Evolutionary conservation across 2,888 invertebrate species (phyloP).

Genomic region (Dexiosoma caninum): DNA sequence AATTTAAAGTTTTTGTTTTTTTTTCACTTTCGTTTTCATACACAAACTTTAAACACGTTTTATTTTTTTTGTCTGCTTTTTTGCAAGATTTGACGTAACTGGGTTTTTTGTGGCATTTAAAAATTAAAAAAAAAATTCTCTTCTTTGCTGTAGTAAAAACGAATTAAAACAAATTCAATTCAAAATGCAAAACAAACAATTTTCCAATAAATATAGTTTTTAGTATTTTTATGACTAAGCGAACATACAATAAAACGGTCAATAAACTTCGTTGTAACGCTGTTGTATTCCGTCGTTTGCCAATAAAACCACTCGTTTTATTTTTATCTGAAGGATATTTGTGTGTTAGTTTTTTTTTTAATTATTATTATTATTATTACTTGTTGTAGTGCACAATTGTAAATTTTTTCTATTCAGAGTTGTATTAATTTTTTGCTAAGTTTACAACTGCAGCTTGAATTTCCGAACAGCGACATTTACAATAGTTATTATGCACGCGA

Average conservation of each 20-base stretch:
- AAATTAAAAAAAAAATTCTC: neutral
- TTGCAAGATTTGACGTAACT: neutral
- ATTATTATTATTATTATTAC: neutral
- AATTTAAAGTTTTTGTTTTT: neutral
- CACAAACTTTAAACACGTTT: constrained; percentile 6
- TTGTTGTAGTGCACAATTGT: neutral
- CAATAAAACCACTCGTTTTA: neutral
- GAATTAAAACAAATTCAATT: neutral
- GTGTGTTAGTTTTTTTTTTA: neutral
- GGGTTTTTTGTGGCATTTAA: neutral
- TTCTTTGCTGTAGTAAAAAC: neutral
- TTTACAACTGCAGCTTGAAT: neutral
- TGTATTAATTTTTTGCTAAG: neutral
- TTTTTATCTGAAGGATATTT: neutral
- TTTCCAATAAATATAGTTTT: neutral
- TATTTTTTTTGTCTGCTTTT: neutral
- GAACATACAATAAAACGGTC: constrained; percentile 17
- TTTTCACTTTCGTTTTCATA: constrained; percentile 4
- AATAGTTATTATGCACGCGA: neutral
- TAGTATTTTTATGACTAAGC: neutral
- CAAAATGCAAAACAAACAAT: neutral
- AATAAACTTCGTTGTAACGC: constrained; percentile 32
- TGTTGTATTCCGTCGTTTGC: neutral
- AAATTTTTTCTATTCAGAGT: neutral
- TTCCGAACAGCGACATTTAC: neutral